Evolutionary conservation across 2,113 vertebrate species (phyloP).

Genomic region (Myodes glareolus): DNA sequence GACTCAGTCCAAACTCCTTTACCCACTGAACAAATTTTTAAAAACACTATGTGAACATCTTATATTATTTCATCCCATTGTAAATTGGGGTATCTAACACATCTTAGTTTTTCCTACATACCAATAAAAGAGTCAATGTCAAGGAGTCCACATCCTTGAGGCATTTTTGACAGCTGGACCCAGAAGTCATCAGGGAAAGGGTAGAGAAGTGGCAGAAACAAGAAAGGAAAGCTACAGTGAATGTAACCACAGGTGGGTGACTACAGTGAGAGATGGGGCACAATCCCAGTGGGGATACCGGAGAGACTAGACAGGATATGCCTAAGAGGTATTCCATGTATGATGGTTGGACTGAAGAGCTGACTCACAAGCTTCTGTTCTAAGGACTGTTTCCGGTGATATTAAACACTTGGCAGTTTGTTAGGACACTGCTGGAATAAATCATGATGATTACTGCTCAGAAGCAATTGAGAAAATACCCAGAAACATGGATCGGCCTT

Average conservation of each 20-base stretch:
- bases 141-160: background rate
- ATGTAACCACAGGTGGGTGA: background rate
- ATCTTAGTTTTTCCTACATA: background rate
- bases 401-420: background rate
- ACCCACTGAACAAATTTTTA: background rate
- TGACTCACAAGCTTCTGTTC: background rate
- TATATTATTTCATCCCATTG: background rate
- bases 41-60: background rate
- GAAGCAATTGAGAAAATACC: background rate
- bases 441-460: background rate
- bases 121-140: background rate
- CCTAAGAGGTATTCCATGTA: background rate
- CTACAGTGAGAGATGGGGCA: accelerated
- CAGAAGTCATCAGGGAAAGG: background rate
- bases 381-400: background rate
- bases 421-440: background rate
- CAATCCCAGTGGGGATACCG: background rate
- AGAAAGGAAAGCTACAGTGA: background rate
- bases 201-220: background rate
- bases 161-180: background rate
- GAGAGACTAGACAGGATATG: background rate
- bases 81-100: background rate
- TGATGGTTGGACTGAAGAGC: background rate
- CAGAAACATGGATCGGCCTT: background rate
- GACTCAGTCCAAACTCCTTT: background rate